Conservation (phyloP, 2,113 vertebrate species). For the Verasper variegatus region DNA sequence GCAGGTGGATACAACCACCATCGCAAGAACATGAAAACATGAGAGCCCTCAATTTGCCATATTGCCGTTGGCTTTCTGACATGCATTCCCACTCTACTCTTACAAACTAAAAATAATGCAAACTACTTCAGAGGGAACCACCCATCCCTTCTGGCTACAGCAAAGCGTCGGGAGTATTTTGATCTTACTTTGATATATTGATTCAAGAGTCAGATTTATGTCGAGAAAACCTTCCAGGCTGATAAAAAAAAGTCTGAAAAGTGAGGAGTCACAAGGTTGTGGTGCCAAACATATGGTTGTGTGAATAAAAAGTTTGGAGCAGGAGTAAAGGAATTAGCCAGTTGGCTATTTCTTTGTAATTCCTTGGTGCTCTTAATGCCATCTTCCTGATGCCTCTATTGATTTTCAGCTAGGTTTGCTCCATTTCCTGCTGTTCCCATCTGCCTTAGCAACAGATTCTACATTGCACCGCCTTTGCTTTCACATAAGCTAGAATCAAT, state of each 20-base stretch:
- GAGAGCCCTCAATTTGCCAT: neutral
- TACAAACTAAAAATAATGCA: slow-evolving; percentile 1
- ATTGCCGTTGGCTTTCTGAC: neutral
- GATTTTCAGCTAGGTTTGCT: slow-evolving; percentile 30
- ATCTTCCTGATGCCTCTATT: slow-evolving; percentile 50
- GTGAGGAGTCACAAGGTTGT: neutral
- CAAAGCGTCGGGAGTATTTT: neutral
- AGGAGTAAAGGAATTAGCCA: slow-evolving; percentile 33
- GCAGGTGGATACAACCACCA: neutral
- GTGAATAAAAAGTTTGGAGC: slow-evolving; percentile 27
- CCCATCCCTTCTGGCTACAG: neutral
- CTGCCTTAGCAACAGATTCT: slow-evolving; percentile 33
- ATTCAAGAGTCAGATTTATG: slow-evolving; percentile 27
- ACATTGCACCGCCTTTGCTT: neutral
- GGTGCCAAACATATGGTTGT: slow-evolving; percentile 54
- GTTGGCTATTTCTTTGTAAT: slow-evolving; percentile 45
- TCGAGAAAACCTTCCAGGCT: neutral
- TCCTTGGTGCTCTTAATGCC: slow-evolving; percentile 26
- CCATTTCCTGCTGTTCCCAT: slow-evolving; percentile 37
- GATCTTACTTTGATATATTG: slow-evolving; percentile 15
- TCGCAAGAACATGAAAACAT: neutral
- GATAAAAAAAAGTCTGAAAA: slow-evolving; percentile 7
- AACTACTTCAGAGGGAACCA: neutral
- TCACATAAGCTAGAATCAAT: slow-evolving; percentile 28
- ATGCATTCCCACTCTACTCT: neutral